Percentiles rank a stretch among this genome's conserved stretches.
phyloP scores from a whole-genome alignment of 2,113 vertebrate genomes.

The Odocoileus hemionus region DNA sequence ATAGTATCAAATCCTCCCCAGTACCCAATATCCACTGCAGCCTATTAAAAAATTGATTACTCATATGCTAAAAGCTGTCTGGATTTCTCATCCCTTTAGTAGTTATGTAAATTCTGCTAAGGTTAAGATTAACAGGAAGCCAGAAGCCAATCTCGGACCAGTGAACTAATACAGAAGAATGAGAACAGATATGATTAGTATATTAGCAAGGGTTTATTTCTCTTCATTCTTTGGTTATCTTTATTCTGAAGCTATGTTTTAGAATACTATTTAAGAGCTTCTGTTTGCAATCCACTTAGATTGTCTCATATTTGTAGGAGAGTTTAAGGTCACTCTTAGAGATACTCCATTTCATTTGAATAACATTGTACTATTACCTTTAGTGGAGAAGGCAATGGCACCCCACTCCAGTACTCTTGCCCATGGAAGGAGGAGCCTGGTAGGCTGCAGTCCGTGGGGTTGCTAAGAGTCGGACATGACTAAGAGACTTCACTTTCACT shows the following conservation, averaged over 20 bases:
- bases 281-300: not conserved
- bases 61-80: conserved; percentile 51
- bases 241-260: not conserved
- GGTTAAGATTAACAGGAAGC: conserved; percentile 50
- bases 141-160: conserved; percentile 6
- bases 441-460: no score
- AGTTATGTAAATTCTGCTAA: conserved; percentile 28
- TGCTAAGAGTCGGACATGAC: no score
- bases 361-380: not conserved
- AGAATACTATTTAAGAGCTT: not conserved
- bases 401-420: no score
- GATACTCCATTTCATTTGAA: not conserved
- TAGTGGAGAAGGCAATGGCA: no score
- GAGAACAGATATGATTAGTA: not conserved
- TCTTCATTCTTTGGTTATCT: not conserved
- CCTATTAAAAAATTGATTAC: conserved; percentile 39
- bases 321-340: not conserved
- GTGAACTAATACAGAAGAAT: conserved; percentile 1
- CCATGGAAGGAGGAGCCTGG: no score
- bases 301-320: not conserved
- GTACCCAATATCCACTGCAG: not conserved
- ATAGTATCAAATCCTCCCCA: not conserved
- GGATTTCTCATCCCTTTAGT: not conserved
- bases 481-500: no score
- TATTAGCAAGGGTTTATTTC: not conserved